phyloP scores from a whole-genome alignment of 2,888 invertebrate species.

The Melinopterus prodromus region DNA sequence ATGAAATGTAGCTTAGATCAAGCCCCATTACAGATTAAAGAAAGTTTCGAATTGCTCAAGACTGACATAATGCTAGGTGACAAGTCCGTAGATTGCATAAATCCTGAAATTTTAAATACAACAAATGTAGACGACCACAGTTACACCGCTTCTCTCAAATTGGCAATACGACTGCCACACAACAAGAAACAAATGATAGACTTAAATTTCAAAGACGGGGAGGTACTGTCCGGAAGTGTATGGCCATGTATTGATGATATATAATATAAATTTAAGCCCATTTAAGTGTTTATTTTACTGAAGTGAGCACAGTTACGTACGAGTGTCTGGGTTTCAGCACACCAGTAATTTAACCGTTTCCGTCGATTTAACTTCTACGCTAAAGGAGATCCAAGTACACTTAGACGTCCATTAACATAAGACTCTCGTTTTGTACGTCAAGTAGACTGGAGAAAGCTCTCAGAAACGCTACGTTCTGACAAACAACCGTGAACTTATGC shows the following conservation, averaged over 20 bases:
- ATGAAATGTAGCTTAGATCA: constrained; percentile 33
- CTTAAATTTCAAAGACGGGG: constrained; percentile 34
- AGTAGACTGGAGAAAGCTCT: neutral
- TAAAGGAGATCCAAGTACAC: neutral
- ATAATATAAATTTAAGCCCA: constrained; percentile 6
- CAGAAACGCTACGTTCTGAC: neutral
- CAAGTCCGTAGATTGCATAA: constrained; percentile 30
- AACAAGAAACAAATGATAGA: constrained; percentile 36
- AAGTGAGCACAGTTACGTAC: neutral
- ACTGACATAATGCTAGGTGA: constrained; percentile 31
- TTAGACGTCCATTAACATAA: constrained; percentile 4
- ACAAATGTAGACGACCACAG: neutral
- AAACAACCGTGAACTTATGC: constrained; percentile 4
- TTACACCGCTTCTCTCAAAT: constrained; percentile 31
- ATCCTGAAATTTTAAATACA: constrained; percentile 9
- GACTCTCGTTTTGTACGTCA: constrained; percentile 4
- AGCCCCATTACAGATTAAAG: constrained; percentile 34
- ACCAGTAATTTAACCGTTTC: neutral
- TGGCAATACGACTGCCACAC: constrained; percentile 34
- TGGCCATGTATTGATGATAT: constrained; percentile 23
- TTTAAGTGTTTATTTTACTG: neutral
- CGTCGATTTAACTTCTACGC: neutral
- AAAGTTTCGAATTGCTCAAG: constrained; percentile 28
- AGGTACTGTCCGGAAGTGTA: constrained; percentile 19
- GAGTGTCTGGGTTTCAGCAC: neutral